A percentile compares a stretch with the other conserved stretches of the same genome.
Conservation (phyloP, 2,113 vertebrate species). For the Pachyramphus minor region DNA sequence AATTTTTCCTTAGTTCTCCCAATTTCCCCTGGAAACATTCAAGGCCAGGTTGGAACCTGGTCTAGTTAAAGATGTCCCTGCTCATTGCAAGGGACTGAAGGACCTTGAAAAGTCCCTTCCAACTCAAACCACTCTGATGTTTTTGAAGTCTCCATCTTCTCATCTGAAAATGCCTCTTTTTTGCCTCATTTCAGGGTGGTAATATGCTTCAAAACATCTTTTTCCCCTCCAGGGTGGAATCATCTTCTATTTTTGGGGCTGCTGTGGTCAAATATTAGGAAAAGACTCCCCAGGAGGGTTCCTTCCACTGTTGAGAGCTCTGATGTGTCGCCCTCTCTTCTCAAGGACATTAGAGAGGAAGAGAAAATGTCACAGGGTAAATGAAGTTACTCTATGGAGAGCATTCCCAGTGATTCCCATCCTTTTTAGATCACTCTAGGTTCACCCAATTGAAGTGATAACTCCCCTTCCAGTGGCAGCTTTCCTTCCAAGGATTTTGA, state of each 20-base stretch:
- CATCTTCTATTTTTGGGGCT: not conserved
- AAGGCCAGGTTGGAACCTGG: not conserved
- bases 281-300: not conserved
- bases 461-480: not conserved
- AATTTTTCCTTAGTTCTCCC: not conserved
- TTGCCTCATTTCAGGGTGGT: not conserved
- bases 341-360: not conserved
- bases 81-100: fast-evolving
- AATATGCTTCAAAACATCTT: not conserved
- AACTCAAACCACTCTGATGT: not conserved
- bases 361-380: not conserved
- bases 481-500: not conserved
- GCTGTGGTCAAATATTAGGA: not conserved
- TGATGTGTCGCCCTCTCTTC: not conserved
- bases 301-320: not conserved
- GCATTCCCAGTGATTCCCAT: not conserved
- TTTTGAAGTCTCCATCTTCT: not conserved
- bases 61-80: not conserved
- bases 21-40: not conserved
- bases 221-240: not conserved
- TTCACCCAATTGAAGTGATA: not conserved
- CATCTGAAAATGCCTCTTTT: not conserved
- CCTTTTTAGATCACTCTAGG: not conserved
- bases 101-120: not conserved
- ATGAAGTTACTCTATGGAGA: not conserved